These are phyloP conservation scores for Elachura formosa DNA, from an alignment of 2,113 vertebrate species.

Conservation along the genomic window DNA sequence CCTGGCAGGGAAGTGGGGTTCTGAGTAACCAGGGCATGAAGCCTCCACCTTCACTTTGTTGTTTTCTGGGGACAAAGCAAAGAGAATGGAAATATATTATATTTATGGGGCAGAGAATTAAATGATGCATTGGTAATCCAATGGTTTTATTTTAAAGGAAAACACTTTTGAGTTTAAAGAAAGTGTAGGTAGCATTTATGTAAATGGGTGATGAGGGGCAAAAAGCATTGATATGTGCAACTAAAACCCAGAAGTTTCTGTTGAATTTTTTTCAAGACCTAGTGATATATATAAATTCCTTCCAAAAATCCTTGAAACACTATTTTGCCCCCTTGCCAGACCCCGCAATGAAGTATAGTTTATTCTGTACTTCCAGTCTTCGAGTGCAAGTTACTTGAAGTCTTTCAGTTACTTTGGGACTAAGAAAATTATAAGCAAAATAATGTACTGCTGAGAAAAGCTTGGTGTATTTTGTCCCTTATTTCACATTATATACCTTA, in stretches of 20 bases:
- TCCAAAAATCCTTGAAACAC: background rate
- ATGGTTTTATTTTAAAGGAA: background rate
- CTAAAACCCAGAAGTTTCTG: background rate
- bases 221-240: background rate
- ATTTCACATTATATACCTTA: background rate
- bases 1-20: background rate
- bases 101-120: background rate
- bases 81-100: background rate
- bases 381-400: no score
- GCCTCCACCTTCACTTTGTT: background rate
- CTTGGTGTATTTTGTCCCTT: background rate
- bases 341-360: background rate
- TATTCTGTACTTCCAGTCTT: no score
- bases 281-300: background rate
- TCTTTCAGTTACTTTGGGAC: background rate
- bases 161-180: background rate
- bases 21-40: background rate
- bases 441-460: background rate
- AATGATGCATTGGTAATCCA: background rate
- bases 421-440: background rate
- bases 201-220: background rate
- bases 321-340: background rate
- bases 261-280: background rate
- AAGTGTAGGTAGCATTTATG: background rate
- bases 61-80: background rate